A percentile compares a stretch with the other conserved stretches of the same genome.
phyloP scores from a whole-genome alignment of 2,888 invertebrate species.

The Andrena bucephala region DNA sequence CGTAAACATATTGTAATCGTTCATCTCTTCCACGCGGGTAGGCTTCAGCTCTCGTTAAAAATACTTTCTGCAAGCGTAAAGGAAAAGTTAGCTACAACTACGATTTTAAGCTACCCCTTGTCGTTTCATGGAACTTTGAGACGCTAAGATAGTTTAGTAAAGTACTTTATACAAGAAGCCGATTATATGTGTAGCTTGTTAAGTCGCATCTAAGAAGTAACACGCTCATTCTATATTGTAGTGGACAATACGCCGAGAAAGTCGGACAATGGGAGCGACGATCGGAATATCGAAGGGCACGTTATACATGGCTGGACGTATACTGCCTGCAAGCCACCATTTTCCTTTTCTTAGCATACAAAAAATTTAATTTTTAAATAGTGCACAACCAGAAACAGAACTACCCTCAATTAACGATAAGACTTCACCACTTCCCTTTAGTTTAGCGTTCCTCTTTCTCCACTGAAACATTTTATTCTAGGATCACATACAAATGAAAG shows the following conservation, averaged over 20 bases:
- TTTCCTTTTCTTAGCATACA: background rate
- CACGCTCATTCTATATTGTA: slow-evolving; percentile 39
- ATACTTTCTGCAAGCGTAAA: background rate
- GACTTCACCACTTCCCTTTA: background rate
- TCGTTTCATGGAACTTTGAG: slow-evolving; percentile 33
- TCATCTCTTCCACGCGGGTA: background rate
- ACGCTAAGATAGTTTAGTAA: slow-evolving; percentile 45
- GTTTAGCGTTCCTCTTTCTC: background rate
- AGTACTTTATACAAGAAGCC: slow-evolving; percentile 65
- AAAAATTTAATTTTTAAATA: too few species aligned
- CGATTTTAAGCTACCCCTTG: slow-evolving; percentile 36
- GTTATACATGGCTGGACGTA: background rate
- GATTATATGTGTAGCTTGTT: slow-evolving; percentile 69
- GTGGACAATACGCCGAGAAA: slow-evolving; percentile 37
- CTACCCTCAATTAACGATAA: background rate
- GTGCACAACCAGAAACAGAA: background rate
- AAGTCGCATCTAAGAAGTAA: slow-evolving; percentile 70
- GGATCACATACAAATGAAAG: slow-evolving; percentile 50
- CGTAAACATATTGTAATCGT: slow-evolving; percentile 10
- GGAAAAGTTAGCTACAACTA: slow-evolving; percentile 8
- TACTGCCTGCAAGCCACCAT: background rate
- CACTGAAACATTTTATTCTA: slow-evolving; percentile 36
- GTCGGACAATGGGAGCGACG: slow-evolving; percentile 33
- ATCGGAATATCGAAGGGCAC: slow-evolving; percentile 30
- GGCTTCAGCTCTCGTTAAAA: slow-evolving; percentile 9